Evolutionary conservation across 2,113 vertebrate species (phyloP), one percentile per base, ranked within the genome.

Genomic region (Nematolebias whitei): DNA sequence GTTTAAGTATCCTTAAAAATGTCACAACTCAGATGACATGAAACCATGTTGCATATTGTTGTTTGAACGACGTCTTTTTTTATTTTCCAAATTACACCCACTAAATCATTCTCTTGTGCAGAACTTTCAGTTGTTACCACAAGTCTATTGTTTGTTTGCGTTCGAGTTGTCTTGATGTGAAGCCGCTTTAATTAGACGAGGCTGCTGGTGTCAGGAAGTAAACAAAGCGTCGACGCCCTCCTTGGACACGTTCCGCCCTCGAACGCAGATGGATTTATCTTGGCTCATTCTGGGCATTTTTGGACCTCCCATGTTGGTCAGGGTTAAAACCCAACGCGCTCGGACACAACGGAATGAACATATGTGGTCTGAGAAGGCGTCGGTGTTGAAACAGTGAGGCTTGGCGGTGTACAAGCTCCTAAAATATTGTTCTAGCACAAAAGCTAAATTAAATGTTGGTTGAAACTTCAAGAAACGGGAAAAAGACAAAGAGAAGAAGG

Each of bases 181-280:
- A 20, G 65, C 45, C 39, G 2, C 18, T 80, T 67, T 74, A 66
- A 76, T 68, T 62, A 51, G 50, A 79, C 15, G 18, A 22, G 56
- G 71, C 40, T 15, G 60, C 63, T 48, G 44, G 54, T 19, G 74
- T 56, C 54, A 62, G 64, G 68, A 71, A 14, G 54, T 68, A 54
- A 45, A 39, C 41, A 11, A n/a, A n/a, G 5, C 16, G 74, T 77
- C 73, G 48, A 78, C 70, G 72, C 75, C 62, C 32, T 43, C 15
- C 22, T 12, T 40, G 24, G 41, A 29, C 41, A 16, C 26, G 3
- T 20, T 43, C 8, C 23, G n/a, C 40, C 26, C 23, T 11, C 47
- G 20, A 19, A 43, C 29, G 47, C 55, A 57, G 40, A 38, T 10
- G 32, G 10, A 63, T 49, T 18, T 7, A 40, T 63, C n/a, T 39